A percentile compares a stretch with the other conserved stretches of the same genome.
Conservation (phyloP, 2,113 vertebrate species). For the Mormoops blainvillei region DNA sequence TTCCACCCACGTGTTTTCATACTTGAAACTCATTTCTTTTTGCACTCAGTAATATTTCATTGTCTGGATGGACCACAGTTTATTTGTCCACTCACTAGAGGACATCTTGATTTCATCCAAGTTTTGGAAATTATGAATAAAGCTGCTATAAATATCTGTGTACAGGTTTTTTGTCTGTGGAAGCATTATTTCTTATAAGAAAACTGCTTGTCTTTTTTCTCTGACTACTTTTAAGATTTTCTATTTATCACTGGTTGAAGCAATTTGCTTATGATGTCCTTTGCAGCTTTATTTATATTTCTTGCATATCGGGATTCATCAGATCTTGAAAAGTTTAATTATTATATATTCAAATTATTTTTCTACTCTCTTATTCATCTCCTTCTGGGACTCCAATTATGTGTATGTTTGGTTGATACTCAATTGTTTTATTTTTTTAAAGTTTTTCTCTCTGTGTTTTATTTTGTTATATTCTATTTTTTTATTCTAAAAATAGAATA, state of each 20-base stretch:
- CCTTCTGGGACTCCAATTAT: not conserved
- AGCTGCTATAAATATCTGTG: not conserved
- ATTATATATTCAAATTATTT: not conserved
- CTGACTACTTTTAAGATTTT: not conserved
- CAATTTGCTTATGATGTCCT: not conserved
- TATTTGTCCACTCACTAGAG: not conserved
- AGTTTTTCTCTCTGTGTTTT: not conserved
- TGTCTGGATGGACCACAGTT: not conserved
- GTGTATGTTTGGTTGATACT: not conserved
- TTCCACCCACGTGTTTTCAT: not conserved
- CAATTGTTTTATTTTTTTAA: not conserved
- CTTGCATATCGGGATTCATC: not conserved
- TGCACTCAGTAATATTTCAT: not conserved
- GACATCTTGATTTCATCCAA: not conserved
- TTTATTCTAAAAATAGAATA: too few species aligned
- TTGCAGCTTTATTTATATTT: not conserved
- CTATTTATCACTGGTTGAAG: not conserved
- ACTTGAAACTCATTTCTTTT: not conserved
- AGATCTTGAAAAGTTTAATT: not conserved
- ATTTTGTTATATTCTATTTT: too few species aligned
- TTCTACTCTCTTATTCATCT: not conserved
- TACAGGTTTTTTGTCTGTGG: not conserved
- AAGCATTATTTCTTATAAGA: not conserved
- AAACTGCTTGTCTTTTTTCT: not conserved
- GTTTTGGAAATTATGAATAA: not conserved